These are phyloP conservation scores for Germaria angustata DNA, from an alignment of 2,888 invertebrate species.

Conservation along the genomic window DNA sequence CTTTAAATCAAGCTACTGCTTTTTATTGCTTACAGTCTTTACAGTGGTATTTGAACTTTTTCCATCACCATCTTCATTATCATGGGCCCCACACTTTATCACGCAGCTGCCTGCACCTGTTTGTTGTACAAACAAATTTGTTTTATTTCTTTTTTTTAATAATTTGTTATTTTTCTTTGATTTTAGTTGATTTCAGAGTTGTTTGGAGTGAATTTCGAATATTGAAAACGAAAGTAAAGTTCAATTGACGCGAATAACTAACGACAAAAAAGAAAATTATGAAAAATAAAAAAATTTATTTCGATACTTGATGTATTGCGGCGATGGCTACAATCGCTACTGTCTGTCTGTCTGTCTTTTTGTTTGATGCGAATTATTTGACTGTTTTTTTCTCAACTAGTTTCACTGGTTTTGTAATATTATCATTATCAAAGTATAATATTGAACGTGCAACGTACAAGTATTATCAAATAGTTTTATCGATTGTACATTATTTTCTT, in stretches of 20 bases:
- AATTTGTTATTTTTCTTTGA: not conserved
- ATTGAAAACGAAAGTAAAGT: constrained; percentile 66
- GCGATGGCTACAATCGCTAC: constrained; percentile 7
- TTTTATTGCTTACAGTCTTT: not conserved
- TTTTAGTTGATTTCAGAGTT: not conserved
- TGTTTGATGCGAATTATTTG: constrained; percentile 20
- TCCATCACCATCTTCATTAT: constrained; percentile 49
- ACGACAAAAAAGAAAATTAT: constrained; percentile 2
- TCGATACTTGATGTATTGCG: constrained; percentile 29
- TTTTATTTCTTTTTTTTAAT: constrained; percentile 27
- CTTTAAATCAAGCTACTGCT: constrained; percentile 24
- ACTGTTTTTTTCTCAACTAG: constrained; percentile 48
- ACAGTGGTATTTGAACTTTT: constrained; percentile 61
- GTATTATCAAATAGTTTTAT: constrained; percentile 61
- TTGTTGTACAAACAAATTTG: constrained; percentile 34
- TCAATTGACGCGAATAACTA: constrained; percentile 59
- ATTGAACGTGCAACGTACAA: not conserved
- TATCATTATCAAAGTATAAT: constrained; percentile 17
- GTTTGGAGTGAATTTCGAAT: constrained; percentile 23
- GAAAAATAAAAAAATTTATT: constrained; percentile 33
- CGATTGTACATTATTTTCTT: constrained; percentile 32
- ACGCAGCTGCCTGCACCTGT: constrained; percentile 65
- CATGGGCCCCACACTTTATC: constrained; percentile 53
- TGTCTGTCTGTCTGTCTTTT: constrained; percentile 21
- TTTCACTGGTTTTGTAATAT: constrained; percentile 66